Evolutionary conservation across 2,797 vertebrate genomes (phyloP), one percentile per base, ranked within the genome.

Genomic region (Phataginus tetradactyla): DNA sequence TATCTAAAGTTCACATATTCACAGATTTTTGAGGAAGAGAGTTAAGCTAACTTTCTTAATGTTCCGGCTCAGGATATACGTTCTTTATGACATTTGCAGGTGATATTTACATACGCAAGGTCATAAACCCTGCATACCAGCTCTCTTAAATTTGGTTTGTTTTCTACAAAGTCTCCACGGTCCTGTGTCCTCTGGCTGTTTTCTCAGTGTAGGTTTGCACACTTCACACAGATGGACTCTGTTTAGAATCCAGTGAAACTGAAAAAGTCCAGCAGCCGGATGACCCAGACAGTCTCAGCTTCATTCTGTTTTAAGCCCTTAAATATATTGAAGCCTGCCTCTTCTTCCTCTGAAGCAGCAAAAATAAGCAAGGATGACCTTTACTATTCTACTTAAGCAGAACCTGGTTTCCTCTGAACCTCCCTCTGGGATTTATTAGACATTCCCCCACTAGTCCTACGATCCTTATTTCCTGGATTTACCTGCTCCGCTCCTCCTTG

Each of bases 281-380:
- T 71, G 87, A 87, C 68, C 37, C 69, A 90, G 57, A 85, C 75
- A 85, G 88, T 93, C 97, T 95, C 83, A 66, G 89, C 92, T 96
- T 90, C 90, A 89, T 95, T 95, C 91, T 90, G 77, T 69, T 93
- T 92, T 92, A 95, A 95, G 78, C 49, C 25, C 59, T 96, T 83
- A 71, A 89, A 78, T 93, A 84, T 93, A 92, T 77, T 90, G 92
- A 37, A 74, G 18, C 57, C 74, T 96, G 88, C 74, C 79, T 92
- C 25, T 89, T 88, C 34, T 95, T 75, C 80, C 87, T n/a, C 66
- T 57, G 83, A 90, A 90, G 72, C 51, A 90, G 75, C 63, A 81
- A 95, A 91, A 86, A 71, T 69, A 97, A 97, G 68, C 90, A 95
- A 71, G 5, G 59, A 2, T 97, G 95, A 97, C 94, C 84, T 97